Base-by-base conservation (phyloP, 2,888 invertebrate species). In the Sturmia bella region DNA sequence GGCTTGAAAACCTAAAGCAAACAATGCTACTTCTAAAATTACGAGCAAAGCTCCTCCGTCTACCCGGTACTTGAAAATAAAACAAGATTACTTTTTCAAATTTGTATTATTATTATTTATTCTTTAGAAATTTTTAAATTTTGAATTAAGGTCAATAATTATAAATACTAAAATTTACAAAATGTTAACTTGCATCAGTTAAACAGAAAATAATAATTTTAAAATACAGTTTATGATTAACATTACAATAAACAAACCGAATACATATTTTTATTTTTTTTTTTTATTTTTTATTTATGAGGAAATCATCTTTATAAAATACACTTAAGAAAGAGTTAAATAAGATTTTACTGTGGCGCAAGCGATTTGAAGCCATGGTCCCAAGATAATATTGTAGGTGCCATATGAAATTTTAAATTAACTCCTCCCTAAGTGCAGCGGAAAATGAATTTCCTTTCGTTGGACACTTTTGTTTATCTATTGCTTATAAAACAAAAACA, bases 141-240 rank as follows among this genome's bases (percentile, higher is more conserved):
- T 79, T 73, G 73, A 79, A 59, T 72, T 79, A 68, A 79, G 45
- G 78, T 52, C 72, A 78, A 73, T 78, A 73, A 66, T 64, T 72
- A 79, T 79, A 79, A 79, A 79, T 79, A 79, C 59, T 73, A 73
- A 79, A 79, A 73, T 79, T 79, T 79, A 79, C 78, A 79, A 73
- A 79, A 45, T 79, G 57, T 59, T 57, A 59, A 52, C 66, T 78
- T 78, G 66, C 52, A 61, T 43, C 43, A 66, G 68, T 68, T 73
- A 66, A 66, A 79, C 57, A 66, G 72, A 59, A 54, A 54, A 66
- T 39, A 64, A 68, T 57, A 75, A 59, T 27, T 39, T 75, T 61
- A 61, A 69, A 76, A 54, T 76, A 61, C 52, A 50, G 52, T 54
- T 61, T 52, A 59, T n/a, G 15, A 50, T 72, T 66, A 72, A 52